Percentiles rank a stretch among this genome's conserved stretches.
phyloP scores from a whole-genome alignment of 2,797 vertebrate species.

The Heterohyrax brucei region DNA sequence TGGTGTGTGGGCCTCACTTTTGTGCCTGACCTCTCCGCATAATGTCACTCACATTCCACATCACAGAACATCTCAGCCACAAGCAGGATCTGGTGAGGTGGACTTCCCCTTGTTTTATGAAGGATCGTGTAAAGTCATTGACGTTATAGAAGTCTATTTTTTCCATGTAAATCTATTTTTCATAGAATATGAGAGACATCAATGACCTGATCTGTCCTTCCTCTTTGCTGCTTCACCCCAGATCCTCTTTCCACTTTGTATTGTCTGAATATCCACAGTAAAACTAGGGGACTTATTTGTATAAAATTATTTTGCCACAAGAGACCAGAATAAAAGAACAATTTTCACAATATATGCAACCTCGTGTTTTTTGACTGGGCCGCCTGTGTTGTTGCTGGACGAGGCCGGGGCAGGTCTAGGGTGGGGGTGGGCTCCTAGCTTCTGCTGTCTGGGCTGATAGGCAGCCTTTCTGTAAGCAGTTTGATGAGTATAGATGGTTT shows the following conservation, averaged over 20 bases:
- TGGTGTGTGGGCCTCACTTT: rapidly evolving
- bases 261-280: conserved; percentile 82
- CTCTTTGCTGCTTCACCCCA: background rate
- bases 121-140: conserved; percentile 57
- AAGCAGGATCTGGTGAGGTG: conserved; percentile 14
- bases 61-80: background rate
- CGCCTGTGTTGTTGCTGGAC: background rate
- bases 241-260: conserved; percentile 71
- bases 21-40: background rate
- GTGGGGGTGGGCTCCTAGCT: background rate
- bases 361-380: background rate
- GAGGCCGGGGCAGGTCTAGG: background rate
- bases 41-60: background rate
- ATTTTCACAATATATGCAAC: conserved; percentile 70
- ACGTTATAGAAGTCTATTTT: conserved; percentile 76
- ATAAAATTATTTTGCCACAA: conserved; percentile 90
- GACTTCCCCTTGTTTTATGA: conserved; percentile 38
- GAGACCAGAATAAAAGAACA: conserved; percentile 87
- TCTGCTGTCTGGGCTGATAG: background rate
- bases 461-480: background rate
- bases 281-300: conserved; percentile 86
- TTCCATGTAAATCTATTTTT: conserved; percentile 84
- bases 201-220: conserved; percentile 67
- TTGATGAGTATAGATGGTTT: conserved; percentile 6
- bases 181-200: conserved; percentile 68